Conservation (phyloP, 2,888 invertebrate species). For the Andrena fulva region DNA sequence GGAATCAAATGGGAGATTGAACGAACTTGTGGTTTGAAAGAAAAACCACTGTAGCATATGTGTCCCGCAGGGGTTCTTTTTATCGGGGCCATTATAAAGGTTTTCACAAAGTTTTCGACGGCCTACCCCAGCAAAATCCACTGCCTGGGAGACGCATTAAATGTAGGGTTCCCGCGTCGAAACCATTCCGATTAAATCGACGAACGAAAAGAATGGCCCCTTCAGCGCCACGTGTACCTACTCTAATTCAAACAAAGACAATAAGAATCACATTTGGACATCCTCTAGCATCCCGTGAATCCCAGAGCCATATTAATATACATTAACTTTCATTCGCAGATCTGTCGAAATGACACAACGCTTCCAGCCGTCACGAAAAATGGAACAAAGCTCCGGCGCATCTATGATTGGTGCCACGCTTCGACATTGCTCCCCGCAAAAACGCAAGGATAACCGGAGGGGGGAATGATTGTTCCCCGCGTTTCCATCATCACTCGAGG, state of each 20-base stretch:
- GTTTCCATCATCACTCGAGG: too few relatives aligned
- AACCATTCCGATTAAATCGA: constrained; percentile 1
- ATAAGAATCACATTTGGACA: neutral
- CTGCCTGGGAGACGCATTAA: constrained; percentile 36
- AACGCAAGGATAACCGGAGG: too few relatives aligned
- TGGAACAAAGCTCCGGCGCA: too few relatives aligned
- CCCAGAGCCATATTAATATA: too few relatives aligned
- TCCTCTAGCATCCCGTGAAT: too few relatives aligned
- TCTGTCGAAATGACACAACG: too few relatives aligned
- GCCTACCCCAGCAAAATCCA: constrained; percentile 38
- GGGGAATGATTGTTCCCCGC: too few relatives aligned
- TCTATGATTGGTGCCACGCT: too few relatives aligned
- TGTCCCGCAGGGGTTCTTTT: constrained; percentile 74
- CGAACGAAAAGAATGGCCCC: neutral
- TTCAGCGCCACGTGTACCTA: too few relatives aligned
- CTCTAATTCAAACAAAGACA: neutral
- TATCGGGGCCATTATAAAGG: constrained; percentile 73
- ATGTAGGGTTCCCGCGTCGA: constrained; percentile 10
- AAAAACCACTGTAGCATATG: constrained; percentile 74
- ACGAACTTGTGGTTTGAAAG: constrained; percentile 69
- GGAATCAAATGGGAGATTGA: constrained; percentile 69
- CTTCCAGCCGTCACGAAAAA: too few relatives aligned
- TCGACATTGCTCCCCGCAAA: too few relatives aligned
- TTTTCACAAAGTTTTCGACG: constrained; percentile 70
- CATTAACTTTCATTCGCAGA: too few relatives aligned